Conservation (phyloP, 2,888 invertebrate species). For the Erebia ligea region DNA sequence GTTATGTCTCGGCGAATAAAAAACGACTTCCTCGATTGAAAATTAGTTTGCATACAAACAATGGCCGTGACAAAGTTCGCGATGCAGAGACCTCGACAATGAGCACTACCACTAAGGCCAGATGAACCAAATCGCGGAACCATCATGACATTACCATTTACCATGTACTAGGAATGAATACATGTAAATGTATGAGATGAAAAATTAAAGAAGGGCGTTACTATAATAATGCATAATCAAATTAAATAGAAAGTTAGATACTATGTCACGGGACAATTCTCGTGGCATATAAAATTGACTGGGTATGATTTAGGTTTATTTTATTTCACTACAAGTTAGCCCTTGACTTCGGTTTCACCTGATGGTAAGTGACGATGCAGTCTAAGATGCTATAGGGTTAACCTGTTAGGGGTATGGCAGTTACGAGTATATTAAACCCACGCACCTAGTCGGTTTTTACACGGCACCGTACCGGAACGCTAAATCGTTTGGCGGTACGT, state of each 20-base stretch:
- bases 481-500: too few relatives aligned
- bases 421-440: too few relatives aligned
- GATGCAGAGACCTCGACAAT: conserved; percentile 37
- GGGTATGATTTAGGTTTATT: too few relatives aligned
- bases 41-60: conserved; percentile 51
- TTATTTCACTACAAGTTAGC: too few relatives aligned
- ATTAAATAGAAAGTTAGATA: neutral
- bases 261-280: too few relatives aligned
- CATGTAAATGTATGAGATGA: neutral
- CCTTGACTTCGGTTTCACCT: too few relatives aligned
- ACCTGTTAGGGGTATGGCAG: too few relatives aligned
- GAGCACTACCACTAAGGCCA: conserved; percentile 29
- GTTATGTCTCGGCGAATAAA: conserved; percentile 45
- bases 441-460: too few relatives aligned
- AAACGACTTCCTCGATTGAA: conserved; percentile 58
- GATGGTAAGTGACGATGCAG: too few relatives aligned
- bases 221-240: neutral
- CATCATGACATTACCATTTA: conserved; percentile 10
- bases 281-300: too few relatives aligned
- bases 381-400: too few relatives aligned
- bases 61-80: conserved; percentile 46
- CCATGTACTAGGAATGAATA: neutral
- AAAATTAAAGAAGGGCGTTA: conserved; percentile 4
- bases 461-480: too few relatives aligned
- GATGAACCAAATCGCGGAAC: conserved; percentile 28